phyloP scores from a whole-genome alignment of 2,113 vertebrate genomes.

The Callorhinus ursinus region DNA sequence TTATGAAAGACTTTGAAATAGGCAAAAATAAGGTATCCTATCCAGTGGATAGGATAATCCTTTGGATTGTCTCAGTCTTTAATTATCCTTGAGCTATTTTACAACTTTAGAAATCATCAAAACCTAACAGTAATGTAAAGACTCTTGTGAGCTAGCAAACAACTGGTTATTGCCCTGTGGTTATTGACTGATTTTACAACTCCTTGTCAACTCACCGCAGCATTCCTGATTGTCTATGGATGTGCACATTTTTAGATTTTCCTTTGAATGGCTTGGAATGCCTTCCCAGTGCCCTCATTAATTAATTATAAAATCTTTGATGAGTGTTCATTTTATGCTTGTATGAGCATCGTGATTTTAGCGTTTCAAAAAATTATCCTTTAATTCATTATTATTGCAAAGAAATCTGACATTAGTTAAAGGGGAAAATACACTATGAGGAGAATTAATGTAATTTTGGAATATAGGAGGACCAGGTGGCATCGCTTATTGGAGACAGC shows the following conservation, averaged over 20 bases:
- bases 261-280: background rate
- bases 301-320: slow-evolving; percentile 41
- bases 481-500: background rate
- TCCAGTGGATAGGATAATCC: background rate
- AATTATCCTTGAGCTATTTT: background rate
- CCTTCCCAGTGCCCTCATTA: background rate
- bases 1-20: background rate
- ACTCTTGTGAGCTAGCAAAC: background rate
- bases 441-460: slow-evolving; percentile 5
- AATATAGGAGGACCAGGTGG: background rate
- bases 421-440: background rate
- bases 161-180: background rate
- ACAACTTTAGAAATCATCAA: background rate
- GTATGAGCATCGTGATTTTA: background rate
- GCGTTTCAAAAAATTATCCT: background rate
- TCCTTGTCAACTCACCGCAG: background rate
- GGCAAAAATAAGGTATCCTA: background rate
- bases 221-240: background rate
- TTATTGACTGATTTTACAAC: background rate
- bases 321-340: slow-evolving; percentile 37
- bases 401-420: slow-evolving; percentile 52
- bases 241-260: background rate
- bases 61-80: background rate
- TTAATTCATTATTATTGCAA: background rate
- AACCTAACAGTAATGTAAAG: background rate